Evolutionary conservation across 2,113 vertebrate species (phyloP), one percentile per base, ranked within the genome.

Genomic region (Cyphomyrus plagiostoma): DNA sequence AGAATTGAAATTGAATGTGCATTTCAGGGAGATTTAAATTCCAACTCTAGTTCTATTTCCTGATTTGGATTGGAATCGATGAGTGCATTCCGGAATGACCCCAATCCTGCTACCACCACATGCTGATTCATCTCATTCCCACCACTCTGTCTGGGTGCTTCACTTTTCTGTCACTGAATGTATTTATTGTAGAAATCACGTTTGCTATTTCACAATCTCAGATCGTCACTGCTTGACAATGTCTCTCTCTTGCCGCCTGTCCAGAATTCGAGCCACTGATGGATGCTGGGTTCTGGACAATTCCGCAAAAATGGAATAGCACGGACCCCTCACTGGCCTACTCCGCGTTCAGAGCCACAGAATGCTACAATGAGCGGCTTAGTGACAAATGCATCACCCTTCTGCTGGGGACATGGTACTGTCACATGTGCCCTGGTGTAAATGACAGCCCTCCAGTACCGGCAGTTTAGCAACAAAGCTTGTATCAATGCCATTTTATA

Each of bases 401-500:
- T 84, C 94, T 98, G 53, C 94, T 98, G 90, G 97, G 97, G 90
- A 97, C 97, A 1, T 92, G 97, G 97, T 98, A 26, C 46, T 52
- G 23, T 30, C 84, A 39, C 30, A 35, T 39, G 30, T 39, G 70
- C 15, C 30, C 70, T 0, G 4, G 13, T 39, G 70, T 77, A 39
- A 39, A 77, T 39, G 30, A 39, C 30, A 19, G 15, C 30, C 35
- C 19, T 48, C 21, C 45, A 85, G 10, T 50, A 3, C 83, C 4
- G 21, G 46, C 77, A 21, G 77, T 46, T 6, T 1, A 86, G 30
- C 6, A 30, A 83, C 3, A 83, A 21, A 48, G 7, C 19, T 21
- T 35, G 9, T 45, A 19, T 83, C 23, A 9, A 45, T 46, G 9
- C 19, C 80, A 83, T 19, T 83, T 83, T 77, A 15, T 39, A 15